Base-by-base conservation (phyloP, 2,888 invertebrate genomes). In the Graphium colonna region DNA sequence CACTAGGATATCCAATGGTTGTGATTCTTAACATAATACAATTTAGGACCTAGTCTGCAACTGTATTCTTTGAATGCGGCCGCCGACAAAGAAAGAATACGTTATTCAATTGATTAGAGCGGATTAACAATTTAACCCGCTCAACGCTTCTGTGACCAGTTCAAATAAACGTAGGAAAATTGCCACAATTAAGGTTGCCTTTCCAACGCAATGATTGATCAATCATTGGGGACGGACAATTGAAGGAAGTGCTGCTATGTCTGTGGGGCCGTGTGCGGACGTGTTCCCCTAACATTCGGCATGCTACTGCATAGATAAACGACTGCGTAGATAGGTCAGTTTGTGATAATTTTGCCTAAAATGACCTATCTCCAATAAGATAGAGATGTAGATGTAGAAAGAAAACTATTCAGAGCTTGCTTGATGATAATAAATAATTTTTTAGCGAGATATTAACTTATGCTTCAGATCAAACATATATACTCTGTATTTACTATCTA, bases 171-270 rank as follows among this genome's bases (percentile, higher is more conserved):
- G 68, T 63, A 66, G 64, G 62, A 69, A 31, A 82, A 86, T 86
- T 73, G 79, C 71, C 64, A 75, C 79, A 84, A 88, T 89, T 85
- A 87, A 79, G 79, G 66, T 62, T 62, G 73, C 78, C 79, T 82
- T 82, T 84, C 86, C 81, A 87, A 81, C 82, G 75, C 81, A 81
- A 73, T 82, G 83, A 88, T 87, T 87, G 87, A 82, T 86, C 87
- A 84, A 89, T 88, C 87, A 86, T 80, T 78, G 82, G 70, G 70
- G 72, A 66, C 70, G 78, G 73, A 76, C 77, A 77, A 79, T 81
- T 74, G 76, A 77, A 79, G 79, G 78, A 77, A 82, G 76, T 73
- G 70, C 74, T 78, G 79, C 75, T 80, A 77, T 77, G 79, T 79
- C 71, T 72, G 64, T 61, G 67, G 65, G 68, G 68, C 73, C 70